These are phyloP conservation scores for Cichladusa arquata DNA, from an alignment of 2,113 vertebrate species.

Conservation along the genomic window DNA sequence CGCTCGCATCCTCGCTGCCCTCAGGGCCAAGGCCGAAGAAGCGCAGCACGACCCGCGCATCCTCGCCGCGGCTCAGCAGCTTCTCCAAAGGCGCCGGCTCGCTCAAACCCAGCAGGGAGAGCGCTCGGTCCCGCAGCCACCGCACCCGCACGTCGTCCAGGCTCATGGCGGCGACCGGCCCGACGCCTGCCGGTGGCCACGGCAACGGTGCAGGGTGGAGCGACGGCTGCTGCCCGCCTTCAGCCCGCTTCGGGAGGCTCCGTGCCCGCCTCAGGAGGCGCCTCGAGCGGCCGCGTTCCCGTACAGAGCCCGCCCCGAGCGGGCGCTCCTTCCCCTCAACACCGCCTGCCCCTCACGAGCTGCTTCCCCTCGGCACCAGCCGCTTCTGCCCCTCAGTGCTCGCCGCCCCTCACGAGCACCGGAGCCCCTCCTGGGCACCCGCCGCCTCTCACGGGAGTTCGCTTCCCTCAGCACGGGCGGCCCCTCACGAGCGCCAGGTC, in stretches of 20 bases:
- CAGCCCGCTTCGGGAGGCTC: neutral
- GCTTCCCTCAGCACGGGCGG: rapidly evolving
- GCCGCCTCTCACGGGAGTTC: rapidly evolving
- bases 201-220: constrained; percentile 16
- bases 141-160: constrained; percentile 81
- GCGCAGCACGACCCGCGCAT: constrained; percentile 63
- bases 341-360: no score
- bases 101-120: constrained; percentile 61
- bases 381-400: no score
- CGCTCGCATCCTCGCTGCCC: neutral
- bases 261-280: neutral
- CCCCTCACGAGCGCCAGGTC: neutral
- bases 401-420: rapidly evolving
- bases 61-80: constrained; percentile 77
- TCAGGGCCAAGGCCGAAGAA: constrained; percentile 75
- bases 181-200: neutral
- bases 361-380: rapidly evolving
- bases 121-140: constrained; percentile 82
- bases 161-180: constrained; percentile 23
- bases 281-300: neutral
- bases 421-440: no score
- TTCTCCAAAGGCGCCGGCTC: constrained; percentile 80
- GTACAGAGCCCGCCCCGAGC: neutral
- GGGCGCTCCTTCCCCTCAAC: rapidly evolving
- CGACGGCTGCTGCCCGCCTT: neutral